Evolutionary conservation across 2,113 vertebrate genomes (phyloP).

Genomic region (Miniopterus natalensis): DNA sequence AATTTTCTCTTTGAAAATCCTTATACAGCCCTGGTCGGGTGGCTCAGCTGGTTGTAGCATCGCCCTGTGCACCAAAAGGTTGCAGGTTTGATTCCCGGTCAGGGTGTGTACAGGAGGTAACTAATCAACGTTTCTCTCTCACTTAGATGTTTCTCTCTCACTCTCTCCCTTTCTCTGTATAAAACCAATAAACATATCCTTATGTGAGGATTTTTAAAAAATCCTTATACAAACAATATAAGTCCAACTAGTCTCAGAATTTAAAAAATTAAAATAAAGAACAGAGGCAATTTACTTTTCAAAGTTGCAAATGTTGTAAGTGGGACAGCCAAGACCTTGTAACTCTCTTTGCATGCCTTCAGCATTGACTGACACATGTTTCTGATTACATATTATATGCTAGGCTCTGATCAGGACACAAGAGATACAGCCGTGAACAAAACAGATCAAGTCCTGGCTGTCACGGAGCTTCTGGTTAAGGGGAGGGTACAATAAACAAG

Average conservation of each 20-base stretch:
- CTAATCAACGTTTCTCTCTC: neutral
- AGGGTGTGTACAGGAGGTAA: neutral
- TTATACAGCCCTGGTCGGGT: neutral
- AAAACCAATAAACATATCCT: neutral
- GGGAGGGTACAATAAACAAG: neutral
- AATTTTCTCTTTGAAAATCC: neutral
- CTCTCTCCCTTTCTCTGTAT: neutral
- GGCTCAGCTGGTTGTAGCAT: neutral
- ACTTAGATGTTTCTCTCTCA: neutral
- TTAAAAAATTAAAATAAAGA: neutral
- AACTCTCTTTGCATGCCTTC: neutral
- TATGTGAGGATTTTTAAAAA: neutral
- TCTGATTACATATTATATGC: neutral
- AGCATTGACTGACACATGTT: neutral
- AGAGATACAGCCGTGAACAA: neutral
- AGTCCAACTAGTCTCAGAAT: neutral
- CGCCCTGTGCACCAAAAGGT: neutral
- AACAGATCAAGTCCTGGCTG: neutral
- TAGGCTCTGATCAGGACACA: neutral
- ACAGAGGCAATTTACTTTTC: neutral
- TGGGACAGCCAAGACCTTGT: neutral
- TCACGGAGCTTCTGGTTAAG: neutral
- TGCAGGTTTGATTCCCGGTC: neutral
- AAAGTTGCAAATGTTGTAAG: neutral
- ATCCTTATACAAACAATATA: neutral